A percentile compares a stretch with the other conserved stretches of the same genome.
These are phyloP conservation scores for Iphiclides podalirius DNA, from an alignment of 2,888 invertebrate genomes.

Conservation along the genomic window DNA sequence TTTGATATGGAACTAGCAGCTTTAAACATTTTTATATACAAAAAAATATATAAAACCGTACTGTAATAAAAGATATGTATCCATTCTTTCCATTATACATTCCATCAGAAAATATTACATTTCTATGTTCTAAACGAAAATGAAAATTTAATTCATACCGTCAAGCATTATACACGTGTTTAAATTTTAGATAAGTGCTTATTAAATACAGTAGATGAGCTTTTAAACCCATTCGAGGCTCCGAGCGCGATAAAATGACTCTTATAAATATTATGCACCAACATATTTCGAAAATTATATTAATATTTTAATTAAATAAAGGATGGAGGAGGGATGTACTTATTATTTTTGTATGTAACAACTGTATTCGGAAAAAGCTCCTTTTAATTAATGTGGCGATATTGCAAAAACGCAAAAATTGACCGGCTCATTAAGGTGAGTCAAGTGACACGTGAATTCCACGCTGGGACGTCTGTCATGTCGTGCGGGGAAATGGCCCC, in stretches of 20 bases:
- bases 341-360: no score
- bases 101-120: no score
- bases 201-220: neutral
- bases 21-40: no score
- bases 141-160: neutral
- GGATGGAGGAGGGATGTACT: neutral
- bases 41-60: no score
- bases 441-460: conserved; percentile 33
- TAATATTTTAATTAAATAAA: neutral
- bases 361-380: no score
- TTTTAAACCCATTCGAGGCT: conserved; percentile 1
- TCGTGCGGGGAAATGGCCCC: conserved; percentile 63
- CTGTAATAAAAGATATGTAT: no score
- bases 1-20: no score
- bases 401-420: no score
- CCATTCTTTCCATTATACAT: no score
- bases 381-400: no score
- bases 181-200: neutral
- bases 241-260: neutral
- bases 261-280: neutral
- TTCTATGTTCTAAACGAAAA: neutral
- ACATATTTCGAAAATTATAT: neutral
- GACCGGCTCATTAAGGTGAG: neutral
- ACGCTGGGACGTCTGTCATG: conserved; percentile 44
- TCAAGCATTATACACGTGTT: conserved; percentile 1